These are phyloP conservation scores for Channallabes apus DNA, from an alignment of 2,797 vertebrate genomes.

Conservation along the genomic window DNA sequence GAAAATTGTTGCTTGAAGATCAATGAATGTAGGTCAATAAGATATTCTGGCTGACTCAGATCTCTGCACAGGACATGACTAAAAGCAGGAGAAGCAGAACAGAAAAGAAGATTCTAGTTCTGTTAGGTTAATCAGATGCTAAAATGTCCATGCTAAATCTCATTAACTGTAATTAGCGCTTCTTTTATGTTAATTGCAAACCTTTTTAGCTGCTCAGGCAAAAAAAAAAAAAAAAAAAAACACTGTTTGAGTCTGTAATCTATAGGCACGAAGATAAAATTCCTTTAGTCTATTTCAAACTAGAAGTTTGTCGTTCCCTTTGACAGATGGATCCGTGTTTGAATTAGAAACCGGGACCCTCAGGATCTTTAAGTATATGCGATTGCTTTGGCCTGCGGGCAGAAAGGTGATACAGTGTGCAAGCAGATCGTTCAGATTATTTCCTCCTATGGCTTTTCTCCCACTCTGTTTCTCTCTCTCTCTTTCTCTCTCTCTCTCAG, in stretches of 20 bases:
- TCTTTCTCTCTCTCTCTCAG: slow-evolving; percentile 59
- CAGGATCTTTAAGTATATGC: slow-evolving; percentile 25
- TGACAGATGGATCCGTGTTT: not conserved
- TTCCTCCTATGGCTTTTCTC: slow-evolving; percentile 41
- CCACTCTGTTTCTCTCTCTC: slow-evolving; percentile 3
- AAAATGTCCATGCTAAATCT: not conserved
- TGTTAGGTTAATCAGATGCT: not conserved
- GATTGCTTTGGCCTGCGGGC: slow-evolving; percentile 31
- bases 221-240: not conserved
- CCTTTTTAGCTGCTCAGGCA: not conserved
- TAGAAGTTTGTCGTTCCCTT: not conserved
- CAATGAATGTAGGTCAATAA: slow-evolving; percentile 21
- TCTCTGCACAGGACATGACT: not conserved
- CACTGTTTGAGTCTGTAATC: not conserved
- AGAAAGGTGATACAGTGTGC: slow-evolving; percentile 35
- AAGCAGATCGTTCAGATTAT: slow-evolving; percentile 31
- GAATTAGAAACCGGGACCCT: slow-evolving; percentile 20
- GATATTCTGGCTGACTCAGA: slow-evolving; percentile 15
- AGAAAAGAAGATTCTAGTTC: not conserved
- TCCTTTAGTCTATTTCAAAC: not conserved
- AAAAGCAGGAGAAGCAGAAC: not conserved
- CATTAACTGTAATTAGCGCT: not conserved
- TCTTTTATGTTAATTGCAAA: too few species aligned
- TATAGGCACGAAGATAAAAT: not conserved
- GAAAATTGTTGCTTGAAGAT: slow-evolving; percentile 17